A percentile compares a stretch with the other conserved stretches of the same genome.
phyloP scores from a whole-genome alignment of 1,140 invertebrate species.

The Lithobius niger region DNA sequence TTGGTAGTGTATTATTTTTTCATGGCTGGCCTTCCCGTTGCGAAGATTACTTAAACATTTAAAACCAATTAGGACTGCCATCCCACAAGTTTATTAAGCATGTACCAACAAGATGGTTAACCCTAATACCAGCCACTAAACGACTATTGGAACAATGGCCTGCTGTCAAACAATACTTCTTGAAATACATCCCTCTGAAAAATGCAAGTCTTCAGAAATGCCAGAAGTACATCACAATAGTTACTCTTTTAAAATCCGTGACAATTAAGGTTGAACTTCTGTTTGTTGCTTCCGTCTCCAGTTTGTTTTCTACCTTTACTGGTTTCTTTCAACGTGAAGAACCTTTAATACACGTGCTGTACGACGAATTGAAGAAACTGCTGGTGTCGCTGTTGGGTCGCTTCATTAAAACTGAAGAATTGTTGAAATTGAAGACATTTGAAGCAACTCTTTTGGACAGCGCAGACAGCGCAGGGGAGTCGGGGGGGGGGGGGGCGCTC shows the following conservation, averaged over 20 bases:
- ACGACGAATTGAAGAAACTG: slow-evolving; percentile 8
- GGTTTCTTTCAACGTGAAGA: slow-evolving; percentile 13
- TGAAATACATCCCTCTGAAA: slow-evolving; percentile 15
- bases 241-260: no score
- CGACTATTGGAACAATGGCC: slow-evolving; percentile 18
- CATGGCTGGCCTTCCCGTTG: not conserved
- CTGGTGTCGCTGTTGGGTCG: not conserved
- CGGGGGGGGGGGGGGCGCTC: no score
- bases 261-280: no score
- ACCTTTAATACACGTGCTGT: slow-evolving; percentile 13
- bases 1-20: not conserved
- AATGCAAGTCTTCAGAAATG: no score
- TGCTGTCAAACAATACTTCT: slow-evolving; percentile 13
- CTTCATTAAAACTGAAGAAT: not conserved
- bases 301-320: slow-evolving; percentile 14
- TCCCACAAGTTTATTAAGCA: slow-evolving; percentile 1
- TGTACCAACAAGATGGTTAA: not conserved
- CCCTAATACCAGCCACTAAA: slow-evolving; percentile 16
- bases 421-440: no score
- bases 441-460: no score
- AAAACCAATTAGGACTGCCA: not conserved
- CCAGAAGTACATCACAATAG: no score
- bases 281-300: slow-evolving; percentile 11
- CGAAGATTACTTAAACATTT: not conserved
- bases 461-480: no score